Evolutionary conservation across 2,113 vertebrate genomes (phyloP).

Genomic region (Antechinus flavipes): DNA sequence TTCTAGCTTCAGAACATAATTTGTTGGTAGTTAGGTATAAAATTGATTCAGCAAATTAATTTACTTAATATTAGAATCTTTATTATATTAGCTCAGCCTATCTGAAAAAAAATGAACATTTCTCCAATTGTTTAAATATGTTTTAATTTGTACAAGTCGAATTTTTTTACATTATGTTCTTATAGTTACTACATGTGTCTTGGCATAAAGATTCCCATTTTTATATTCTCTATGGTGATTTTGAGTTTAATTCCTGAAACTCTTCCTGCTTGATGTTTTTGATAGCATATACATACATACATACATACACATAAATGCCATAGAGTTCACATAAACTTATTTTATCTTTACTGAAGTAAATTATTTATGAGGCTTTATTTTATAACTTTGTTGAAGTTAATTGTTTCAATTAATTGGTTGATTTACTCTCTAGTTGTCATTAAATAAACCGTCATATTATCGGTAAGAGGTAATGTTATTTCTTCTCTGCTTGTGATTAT

Average conservation of each 20-base stretch:
- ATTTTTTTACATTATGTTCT: neutral
- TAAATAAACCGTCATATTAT: neutral
- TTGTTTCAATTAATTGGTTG: neutral
- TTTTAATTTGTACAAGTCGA: neutral
- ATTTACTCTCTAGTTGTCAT: neutral
- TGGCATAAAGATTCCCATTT: neutral
- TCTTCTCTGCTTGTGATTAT: neutral
- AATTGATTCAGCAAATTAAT: neutral
- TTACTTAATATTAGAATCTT: neutral
- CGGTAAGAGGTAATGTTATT: neutral
- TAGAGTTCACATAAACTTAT: neutral
- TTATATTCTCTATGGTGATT: neutral
- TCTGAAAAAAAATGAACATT: neutral
- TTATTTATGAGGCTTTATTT: neutral
- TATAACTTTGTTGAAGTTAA: neutral
- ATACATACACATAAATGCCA: neutral
- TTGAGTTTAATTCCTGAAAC: neutral
- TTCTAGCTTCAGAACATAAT: neutral
- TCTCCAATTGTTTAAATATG: neutral
- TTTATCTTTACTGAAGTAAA: neutral
- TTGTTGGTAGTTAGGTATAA: neutral
- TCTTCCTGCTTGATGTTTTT: neutral
- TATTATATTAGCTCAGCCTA: neutral
- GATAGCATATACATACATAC: too few species aligned
- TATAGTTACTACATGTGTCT: neutral